Evolutionary conservation across 23 tunicate species (phyloP), one percentile per base, ranked within the genome.

Genomic region (Oikopleura albicans): DNA sequence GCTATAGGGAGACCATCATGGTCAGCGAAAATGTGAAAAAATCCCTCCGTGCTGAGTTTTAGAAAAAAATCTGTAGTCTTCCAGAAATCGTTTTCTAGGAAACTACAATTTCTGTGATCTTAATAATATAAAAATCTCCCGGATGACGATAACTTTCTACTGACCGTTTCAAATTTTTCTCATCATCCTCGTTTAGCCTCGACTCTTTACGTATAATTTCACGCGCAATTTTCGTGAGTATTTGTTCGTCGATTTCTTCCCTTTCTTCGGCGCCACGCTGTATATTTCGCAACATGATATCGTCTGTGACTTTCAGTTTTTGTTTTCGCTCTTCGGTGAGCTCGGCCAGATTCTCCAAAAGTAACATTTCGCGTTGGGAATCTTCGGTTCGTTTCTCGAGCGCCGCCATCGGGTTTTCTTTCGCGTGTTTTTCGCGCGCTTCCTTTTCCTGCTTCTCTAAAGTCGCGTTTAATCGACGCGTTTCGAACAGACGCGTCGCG

Each of bases 401-500:
- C 8, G 59, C 59, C 22, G 59, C 59, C 59, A 49, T 49, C 59
- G 59, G 59, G 22, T 49, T 49, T 49, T 49, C 59, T 86, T 93
- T 93, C 59, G 90, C 98, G 84, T 88, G 94, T 75, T 93, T 87
- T 39, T 85, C 31, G 41, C 86, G 40, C 76, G 88, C 90, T 76
- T 93, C 95, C 56, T 93, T 91, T 83, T 93, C 66, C 40, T 93
- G 89, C 66, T 90, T 93, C 76, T 93, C 94, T 22, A 49, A 49
- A 22, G 59, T 49, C 59, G 59, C 59, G 22, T 49, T 49, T 22
- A 49, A 49, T 8, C 59, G 59, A 8, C 59, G 8, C 33, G 98
- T 93, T 86, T 93, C 98, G 85, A 93, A 93, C 75, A 89, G 90
- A 40, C 98, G 84, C 29, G 98, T 93, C 0, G 98, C 98, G 56